Conservation (phyloP, 2,888 invertebrate species). For the Meliscaeva auricollis region DNA sequence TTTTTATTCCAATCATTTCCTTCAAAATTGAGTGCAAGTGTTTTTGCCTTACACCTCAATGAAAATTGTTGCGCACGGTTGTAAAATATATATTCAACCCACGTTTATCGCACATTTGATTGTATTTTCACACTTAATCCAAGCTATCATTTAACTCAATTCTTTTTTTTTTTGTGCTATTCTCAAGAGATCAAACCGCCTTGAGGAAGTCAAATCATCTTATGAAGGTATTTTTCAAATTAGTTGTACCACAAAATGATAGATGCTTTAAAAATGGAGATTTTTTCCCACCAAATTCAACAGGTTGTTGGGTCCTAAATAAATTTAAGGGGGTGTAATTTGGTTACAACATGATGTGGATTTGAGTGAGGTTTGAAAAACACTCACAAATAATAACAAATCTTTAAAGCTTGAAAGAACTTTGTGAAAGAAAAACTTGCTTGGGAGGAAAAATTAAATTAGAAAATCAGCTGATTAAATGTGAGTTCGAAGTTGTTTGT, state of each 20-base stretch:
- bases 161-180: conserved; percentile 27
- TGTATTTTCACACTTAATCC: conserved; percentile 63
- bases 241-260: conserved; percentile 36
- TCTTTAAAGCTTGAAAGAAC: too few relatives aligned
- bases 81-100: conserved; percentile 56
- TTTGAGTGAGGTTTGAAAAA: not conserved
- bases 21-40: conserved; percentile 29
- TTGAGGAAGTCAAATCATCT: conserved; percentile 46
- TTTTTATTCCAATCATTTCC: conserved; percentile 26
- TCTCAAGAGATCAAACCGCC: conserved; percentile 14
- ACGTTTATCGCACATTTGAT: conserved; percentile 71
- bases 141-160: conserved; percentile 50
- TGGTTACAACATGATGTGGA: not conserved
- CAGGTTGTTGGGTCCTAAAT: not conserved
- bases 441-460: too few relatives aligned
- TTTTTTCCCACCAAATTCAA: conserved; percentile 6
- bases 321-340: not conserved
- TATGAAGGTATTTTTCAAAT: conserved; percentile 66
- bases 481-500: too few relatives aligned
- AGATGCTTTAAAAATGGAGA: conserved; percentile 15
- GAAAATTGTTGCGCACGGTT: conserved; percentile 25
- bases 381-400: too few relatives aligned
- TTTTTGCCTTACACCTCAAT: conserved; percentile 8
- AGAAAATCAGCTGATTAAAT: too few relatives aligned
- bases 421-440: too few relatives aligned